Evolutionary conservation across 2,797 vertebrate species (phyloP).

Genomic region (Lepilemur ruficaudatus): DNA sequence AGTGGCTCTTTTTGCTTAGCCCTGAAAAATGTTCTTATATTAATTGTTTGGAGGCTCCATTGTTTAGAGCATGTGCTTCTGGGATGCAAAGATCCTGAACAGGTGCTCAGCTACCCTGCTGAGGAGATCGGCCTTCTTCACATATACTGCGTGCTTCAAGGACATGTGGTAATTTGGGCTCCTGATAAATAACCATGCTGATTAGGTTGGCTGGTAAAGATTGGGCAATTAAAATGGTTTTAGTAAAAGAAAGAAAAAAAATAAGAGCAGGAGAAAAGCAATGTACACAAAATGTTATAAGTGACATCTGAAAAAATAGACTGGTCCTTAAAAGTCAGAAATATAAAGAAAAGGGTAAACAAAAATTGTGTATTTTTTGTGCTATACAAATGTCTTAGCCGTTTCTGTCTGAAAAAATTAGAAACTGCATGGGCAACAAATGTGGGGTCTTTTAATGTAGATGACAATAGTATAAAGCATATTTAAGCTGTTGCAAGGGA

Average conservation of each 20-base stretch:
- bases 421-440: background rate
- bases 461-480: background rate
- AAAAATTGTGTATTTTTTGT: background rate
- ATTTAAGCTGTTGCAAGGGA: background rate
- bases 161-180: slow-evolving; percentile 43
- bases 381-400: background rate
- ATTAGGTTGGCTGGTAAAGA: slow-evolving; percentile 18
- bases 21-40: slow-evolving; percentile 13
- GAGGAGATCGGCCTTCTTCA: slow-evolving; percentile 34
- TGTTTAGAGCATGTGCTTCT: slow-evolving; percentile 9
- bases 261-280: background rate
- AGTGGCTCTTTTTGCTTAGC: slow-evolving; percentile 13
- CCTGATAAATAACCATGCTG: slow-evolving; percentile 42
- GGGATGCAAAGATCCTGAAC: slow-evolving; percentile 17
- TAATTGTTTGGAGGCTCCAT: slow-evolving; percentile 59
- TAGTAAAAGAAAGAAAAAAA: background rate
- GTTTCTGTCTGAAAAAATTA: background rate
- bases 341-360: background rate
- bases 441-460: background rate
- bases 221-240: slow-evolving; percentile 4
- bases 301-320: background rate
- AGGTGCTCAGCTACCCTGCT: slow-evolving; percentile 34
- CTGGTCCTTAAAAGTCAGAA: background rate
- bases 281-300: background rate
- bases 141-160: background rate